These are phyloP conservation scores for Epistrophe eligans DNA, from an alignment of 2,888 invertebrate species.

Conservation along the genomic window DNA sequence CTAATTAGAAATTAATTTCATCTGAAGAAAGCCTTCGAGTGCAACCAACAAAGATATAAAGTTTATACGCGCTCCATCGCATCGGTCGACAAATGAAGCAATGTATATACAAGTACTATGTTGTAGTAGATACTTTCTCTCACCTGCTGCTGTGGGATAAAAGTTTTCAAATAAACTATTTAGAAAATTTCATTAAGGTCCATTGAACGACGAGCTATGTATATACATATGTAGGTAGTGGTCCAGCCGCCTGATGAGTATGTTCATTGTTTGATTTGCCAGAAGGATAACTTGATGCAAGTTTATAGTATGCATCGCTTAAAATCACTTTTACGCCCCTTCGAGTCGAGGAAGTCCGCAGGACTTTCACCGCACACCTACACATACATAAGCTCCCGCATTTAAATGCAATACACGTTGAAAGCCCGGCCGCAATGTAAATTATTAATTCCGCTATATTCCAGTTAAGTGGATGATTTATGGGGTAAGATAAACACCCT, in stretches of 20 bases:
- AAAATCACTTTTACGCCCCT: slow-evolving; percentile 22
- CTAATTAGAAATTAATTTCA: slow-evolving; percentile 73
- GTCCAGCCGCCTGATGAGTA: slow-evolving; percentile 18
- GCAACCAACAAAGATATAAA: slow-evolving; percentile 21
- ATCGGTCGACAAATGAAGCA: slow-evolving; percentile 26
- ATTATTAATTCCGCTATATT: slow-evolving; percentile 72
- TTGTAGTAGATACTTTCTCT: not conserved
- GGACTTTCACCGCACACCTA: slow-evolving; percentile 21
- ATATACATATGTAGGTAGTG: no score
- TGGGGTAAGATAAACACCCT: slow-evolving; percentile 70
- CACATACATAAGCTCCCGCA: slow-evolving; percentile 25
- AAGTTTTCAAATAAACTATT: slow-evolving; percentile 72
- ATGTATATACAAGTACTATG: not conserved
- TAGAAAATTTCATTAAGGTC: slow-evolving; percentile 58
- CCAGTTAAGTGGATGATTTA: slow-evolving; percentile 72
- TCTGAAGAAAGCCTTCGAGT: slow-evolving; percentile 43
- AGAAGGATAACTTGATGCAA: slow-evolving; percentile 32
- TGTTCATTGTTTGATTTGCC: slow-evolving; percentile 34
- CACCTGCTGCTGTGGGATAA: slow-evolving; percentile 40
- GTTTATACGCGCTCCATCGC: slow-evolving; percentile 33
- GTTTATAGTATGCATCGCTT: slow-evolving; percentile 41
- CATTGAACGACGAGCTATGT: not conserved
- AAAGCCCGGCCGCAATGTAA: slow-evolving; percentile 68
- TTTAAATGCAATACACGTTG: slow-evolving; percentile 44
- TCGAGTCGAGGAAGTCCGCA: slow-evolving; percentile 15